Base-by-base conservation (phyloP, 2,888 invertebrate species). In the Acrobasis suavella region DNA sequence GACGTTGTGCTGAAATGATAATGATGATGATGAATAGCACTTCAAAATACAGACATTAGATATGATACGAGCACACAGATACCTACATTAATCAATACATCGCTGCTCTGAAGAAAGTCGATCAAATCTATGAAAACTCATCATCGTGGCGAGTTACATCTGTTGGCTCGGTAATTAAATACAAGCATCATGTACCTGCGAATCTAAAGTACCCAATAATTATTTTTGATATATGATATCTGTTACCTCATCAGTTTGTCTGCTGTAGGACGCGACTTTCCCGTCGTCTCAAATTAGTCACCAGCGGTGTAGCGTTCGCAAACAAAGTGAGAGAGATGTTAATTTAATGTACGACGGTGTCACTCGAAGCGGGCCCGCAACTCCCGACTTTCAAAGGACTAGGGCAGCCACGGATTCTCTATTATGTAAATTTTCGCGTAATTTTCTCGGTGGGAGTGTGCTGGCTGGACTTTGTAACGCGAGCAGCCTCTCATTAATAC, bases 391-490 rank as follows among this genome's bases (percentile, higher is more conserved):
- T 89, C 90, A 90, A 91, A 91, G 90, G 89, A 87, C 86, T 77
- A 82, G 83, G 84, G 83, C 79, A 78, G 86, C 89, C 89, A 90
- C 89, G 87, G 90, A 87, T 89, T 91, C 87, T 89, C 89, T 89
- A 90, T 91, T 91, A 91, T 91, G 91, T 88, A 91, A 91, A 91
- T 91, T 91, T 86, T 78, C 83, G 78, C 81, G 87, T 91, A 91
- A 91, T 91, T 91, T 90, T 83, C 86, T 85, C 87, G 78, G 83
- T 81, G 81, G 81, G 80, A 81, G 82, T 81, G 76, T 76, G 82
- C 83, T 80, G 81, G 81, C 78, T 84, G 83, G 88, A 87, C 89
- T 91, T 91, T 88, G 90, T 85, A 86, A 89, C 83, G 72, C 78
- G 83, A 87, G 83, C 81, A 75, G 78, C 77, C 81, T 81, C 84